phyloP scores from a whole-genome alignment of 2,888 invertebrate species.

The Drosophila birchii region DNA sequence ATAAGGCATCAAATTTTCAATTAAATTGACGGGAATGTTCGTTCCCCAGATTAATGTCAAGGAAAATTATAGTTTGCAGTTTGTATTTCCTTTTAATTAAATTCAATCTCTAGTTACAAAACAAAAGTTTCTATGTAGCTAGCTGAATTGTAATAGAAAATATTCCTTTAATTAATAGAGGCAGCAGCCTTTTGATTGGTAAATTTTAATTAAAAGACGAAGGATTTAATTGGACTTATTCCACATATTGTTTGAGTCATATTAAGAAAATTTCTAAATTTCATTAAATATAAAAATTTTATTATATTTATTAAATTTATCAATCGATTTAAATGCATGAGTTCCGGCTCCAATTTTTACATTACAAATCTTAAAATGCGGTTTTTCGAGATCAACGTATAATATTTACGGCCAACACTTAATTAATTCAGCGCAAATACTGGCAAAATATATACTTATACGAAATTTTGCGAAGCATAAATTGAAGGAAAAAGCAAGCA shows the following conservation, averaged over 20 bases:
- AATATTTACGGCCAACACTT: constrained; percentile 35
- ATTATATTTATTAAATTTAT: constrained; percentile 7
- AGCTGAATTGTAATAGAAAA: background rate
- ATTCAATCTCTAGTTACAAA: background rate
- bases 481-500: constrained; percentile 12
- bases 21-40: background rate
- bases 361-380: constrained; percentile 18
- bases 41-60: background rate
- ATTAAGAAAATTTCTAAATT: background rate
- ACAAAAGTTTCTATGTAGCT: background rate
- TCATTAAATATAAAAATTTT: no score
- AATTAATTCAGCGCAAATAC: constrained; percentile 43
- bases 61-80: background rate
- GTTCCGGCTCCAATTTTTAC: constrained; percentile 6
- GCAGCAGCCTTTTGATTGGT: background rate
- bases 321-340: constrained; percentile 21
- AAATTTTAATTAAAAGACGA: constrained; percentile 13
- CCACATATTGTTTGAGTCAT: background rate
- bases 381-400: constrained; percentile 1
- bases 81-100: background rate
- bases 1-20: background rate
- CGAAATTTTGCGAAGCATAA: constrained; percentile 28
- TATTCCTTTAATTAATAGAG: background rate
- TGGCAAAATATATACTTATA: background rate
- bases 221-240: background rate